Evolutionary conservation across 2,888 invertebrate genomes (phyloP), one percentile per base, ranked within the genome.

Genomic region (Volucella zonaria): DNA sequence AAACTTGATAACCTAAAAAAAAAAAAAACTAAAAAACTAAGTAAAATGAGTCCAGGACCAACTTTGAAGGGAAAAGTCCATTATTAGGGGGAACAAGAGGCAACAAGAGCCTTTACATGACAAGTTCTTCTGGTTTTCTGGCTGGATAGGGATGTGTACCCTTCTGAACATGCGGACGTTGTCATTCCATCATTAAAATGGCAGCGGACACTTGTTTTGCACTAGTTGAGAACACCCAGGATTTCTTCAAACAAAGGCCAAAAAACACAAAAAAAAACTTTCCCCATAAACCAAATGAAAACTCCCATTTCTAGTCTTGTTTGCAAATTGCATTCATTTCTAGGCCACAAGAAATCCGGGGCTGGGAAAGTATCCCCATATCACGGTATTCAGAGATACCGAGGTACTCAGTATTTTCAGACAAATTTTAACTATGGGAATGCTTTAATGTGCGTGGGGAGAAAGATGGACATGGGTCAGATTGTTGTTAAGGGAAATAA

Each of bases 211-310:
- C 82, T 82, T 73, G 77, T 82, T 82, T 78, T 62, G 68, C 45
- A 78, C 56, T 45, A 64, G 62, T 74, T 66, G 66, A 6, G 6
- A 71, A 66, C 66, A 68, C 14, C n/a, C 23, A 66, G 45, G 18
- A 49, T 64, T 59, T 6, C 31, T 31, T 31, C 31, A 31, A 31
- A 31, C 6, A 31, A 31, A 31, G 31, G 1, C 31, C 31, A 31
- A 4, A n/a, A 2, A 54, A 40, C 38, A 38, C 54, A 15, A 11
- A 77, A 52, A 47, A 52, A 52, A 79, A 82, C 78, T 78, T 82
- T 82, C 68, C 47, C 68, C 51, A 82, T 82, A 82, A 78, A 82
- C 78, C 74, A 68, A 74, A 78, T 64, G 78, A 54, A 82, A 82
- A 82, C 45, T 70, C 45, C 52, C 18, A 67, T 70, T 78, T 74